Conservation (phyloP, 2,113 vertebrate species). For the Pogonocichla stellata region DNA sequence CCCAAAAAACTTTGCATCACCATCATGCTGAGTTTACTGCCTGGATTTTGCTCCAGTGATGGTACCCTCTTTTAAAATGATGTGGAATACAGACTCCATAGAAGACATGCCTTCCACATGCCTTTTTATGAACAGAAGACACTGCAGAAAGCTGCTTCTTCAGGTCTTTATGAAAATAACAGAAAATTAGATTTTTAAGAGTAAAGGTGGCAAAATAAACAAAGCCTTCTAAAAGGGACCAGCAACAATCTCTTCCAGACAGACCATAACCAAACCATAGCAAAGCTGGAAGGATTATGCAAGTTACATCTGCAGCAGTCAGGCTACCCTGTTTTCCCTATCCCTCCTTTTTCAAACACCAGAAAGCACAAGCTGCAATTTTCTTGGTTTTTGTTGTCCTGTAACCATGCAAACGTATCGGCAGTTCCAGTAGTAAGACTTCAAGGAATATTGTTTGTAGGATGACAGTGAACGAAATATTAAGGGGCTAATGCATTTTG, state of each 20-base stretch:
- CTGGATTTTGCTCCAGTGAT: neutral
- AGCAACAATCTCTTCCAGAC: neutral
- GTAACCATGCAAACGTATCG: neutral
- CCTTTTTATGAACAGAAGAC: neutral
- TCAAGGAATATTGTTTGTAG: constrained; percentile 27
- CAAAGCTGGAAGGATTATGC: neutral
- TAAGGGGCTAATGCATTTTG: constrained; percentile 29
- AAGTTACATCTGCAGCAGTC: neutral
- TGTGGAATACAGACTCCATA: accelerated
- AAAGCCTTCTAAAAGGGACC: neutral
- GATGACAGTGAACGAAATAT: neutral
- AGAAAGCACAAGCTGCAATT: neutral
- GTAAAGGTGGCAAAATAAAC: neutral
- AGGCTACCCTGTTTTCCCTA: neutral
- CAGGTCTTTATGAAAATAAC: neutral
- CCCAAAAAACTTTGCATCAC: neutral
- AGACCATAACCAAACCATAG: neutral
- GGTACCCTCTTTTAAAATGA: neutral
- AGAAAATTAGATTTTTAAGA: neutral
- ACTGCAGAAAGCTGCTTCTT: neutral
- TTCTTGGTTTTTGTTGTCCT: neutral
- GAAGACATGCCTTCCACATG: neutral
- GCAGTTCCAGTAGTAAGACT: constrained; percentile 2
- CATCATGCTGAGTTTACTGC: neutral
- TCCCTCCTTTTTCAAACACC: neutral